Evolutionary conservation across 2,888 invertebrate species (phyloP).

Genomic region (Coremacera marginata): DNA sequence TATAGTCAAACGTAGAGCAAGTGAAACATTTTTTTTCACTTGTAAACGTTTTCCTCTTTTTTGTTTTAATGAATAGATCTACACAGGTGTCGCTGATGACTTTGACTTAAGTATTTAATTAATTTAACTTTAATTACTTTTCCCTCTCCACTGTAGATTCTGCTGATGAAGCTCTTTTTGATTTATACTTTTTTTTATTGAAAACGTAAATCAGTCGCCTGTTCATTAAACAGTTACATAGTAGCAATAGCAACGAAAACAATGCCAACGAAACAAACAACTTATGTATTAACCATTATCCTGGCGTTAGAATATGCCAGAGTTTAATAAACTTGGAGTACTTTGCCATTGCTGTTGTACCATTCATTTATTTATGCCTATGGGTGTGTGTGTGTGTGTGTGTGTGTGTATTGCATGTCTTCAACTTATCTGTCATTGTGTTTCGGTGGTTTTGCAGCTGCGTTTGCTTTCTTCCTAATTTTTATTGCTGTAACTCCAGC

Average conservation of each 20-base stretch:
- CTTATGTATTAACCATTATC: neutral
- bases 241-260: neutral
- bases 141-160: neutral
- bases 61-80: neutral
- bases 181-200: neutral
- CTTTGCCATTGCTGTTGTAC: neutral
- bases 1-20: too few species aligned
- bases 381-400: neutral
- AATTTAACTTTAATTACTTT: neutral
- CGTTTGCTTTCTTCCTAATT: neutral
- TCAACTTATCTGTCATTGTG: constrained; percentile 29
- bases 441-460: constrained; percentile 7
- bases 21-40: neutral
- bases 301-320: neutral
- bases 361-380: neutral
- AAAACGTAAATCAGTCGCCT: neutral
- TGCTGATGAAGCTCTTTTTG: neutral
- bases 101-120: neutral
- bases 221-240: neutral
- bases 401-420: neutral
- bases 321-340: neutral
- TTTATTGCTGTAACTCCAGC: neutral
- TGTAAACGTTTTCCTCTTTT: neutral
- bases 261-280: neutral
- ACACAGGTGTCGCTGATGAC: neutral